phyloP scores from a whole-genome alignment of 1,140 invertebrate species.

The Episyrphus balteatus region DNA sequence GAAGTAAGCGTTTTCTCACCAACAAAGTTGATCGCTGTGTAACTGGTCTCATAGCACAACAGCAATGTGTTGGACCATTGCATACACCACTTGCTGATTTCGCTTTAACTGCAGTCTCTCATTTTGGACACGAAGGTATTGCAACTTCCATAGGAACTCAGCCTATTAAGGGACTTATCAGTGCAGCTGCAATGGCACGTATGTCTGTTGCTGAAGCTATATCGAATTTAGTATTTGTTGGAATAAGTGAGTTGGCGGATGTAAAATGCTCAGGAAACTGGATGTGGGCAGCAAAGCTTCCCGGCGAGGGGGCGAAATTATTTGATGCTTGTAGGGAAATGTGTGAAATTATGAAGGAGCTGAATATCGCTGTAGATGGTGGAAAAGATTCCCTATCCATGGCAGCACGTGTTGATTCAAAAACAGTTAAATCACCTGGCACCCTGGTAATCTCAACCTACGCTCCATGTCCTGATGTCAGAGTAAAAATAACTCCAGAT shows the following conservation, averaged over 20 bases:
- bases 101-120: conserved; percentile 79
- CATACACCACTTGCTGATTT: conserved; percentile 93
- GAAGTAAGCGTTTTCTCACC: conserved; percentile 90
- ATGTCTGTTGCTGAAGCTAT: conserved; percentile 90
- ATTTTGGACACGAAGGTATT: conserved; percentile 61
- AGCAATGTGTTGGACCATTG: conserved; percentile 93
- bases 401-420: conserved; percentile 71
- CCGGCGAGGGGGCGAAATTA: conserved; percentile 78
- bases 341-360: conserved; percentile 70
- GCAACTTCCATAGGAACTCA: conserved; percentile 95
- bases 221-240: conserved; percentile 93
- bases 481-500: conserved; percentile 76
- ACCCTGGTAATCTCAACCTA: conserved; percentile 91
- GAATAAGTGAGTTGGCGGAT: conserved; percentile 70
- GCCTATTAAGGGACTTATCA: conserved; percentile 83
- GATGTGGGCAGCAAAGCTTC: conserved; percentile 98
- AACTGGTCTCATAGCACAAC: conserved; percentile 89
- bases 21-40: conserved; percentile 95
- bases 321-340: conserved; percentile 81
- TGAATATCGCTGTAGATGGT: conserved; percentile 91
- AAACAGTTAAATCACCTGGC: conserved; percentile 79
- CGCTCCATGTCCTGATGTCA: conserved; percentile 83
- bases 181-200: conserved; percentile 71
- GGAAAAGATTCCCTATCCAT: conserved; percentile 98
- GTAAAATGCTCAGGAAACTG: conserved; percentile 97